Evolutionary conservation across 2,113 vertebrate genomes (phyloP).

Genomic region (Ovibos moschatus): DNA sequence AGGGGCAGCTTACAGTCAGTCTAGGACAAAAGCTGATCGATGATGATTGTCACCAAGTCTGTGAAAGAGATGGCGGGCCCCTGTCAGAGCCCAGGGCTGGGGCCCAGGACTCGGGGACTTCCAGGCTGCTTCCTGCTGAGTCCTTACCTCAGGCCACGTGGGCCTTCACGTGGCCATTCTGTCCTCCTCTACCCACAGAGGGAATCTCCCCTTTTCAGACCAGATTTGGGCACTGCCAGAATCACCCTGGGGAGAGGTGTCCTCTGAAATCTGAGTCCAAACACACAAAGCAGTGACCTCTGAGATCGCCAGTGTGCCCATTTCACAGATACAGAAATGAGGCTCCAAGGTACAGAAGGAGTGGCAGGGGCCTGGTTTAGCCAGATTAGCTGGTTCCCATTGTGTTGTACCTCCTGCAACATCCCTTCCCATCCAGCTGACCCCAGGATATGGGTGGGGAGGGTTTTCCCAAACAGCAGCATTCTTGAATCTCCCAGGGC

Average conservation of each 20-base stretch:
- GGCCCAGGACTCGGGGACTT: rapidly evolving
- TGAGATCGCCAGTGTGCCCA: background rate
- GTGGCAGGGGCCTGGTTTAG: background rate
- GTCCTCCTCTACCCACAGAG: no score
- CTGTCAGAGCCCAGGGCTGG: background rate
- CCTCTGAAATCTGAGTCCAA: background rate
- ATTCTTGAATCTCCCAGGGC: background rate
- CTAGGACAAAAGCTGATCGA: background rate
- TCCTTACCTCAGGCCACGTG: background rate
- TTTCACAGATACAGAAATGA: background rate
- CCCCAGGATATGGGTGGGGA: background rate
- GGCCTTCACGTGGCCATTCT: no score
- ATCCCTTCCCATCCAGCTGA: background rate
- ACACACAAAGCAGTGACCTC: background rate
- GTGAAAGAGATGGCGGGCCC: rapidly evolving
- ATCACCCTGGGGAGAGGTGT: background rate
- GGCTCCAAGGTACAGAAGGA: background rate
- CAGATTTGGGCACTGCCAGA: background rate
- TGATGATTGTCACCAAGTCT: rapidly evolving
- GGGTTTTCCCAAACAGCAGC: background rate
- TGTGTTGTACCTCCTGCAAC: no score
- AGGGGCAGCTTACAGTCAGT: no score
- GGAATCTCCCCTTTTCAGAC: background rate
- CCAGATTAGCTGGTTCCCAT: background rate
- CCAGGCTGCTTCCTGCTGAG: background rate